phyloP scores from a whole-genome alignment of 1,140 invertebrate genomes.

The Aphelinus certus region DNA sequence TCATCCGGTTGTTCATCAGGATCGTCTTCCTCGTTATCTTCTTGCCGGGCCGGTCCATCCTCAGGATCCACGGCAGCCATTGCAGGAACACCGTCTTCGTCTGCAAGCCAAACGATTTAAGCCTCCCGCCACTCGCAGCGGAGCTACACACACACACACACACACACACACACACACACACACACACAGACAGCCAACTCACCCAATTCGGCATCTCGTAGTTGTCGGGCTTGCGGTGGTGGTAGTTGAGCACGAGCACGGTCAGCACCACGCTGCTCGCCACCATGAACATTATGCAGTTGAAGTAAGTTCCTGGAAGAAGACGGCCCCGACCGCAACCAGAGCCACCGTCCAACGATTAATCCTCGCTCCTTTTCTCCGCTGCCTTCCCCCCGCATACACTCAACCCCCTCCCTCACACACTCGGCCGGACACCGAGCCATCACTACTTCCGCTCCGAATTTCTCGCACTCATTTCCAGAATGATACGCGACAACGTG shows the following conservation, averaged over 20 bases:
- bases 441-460: no score
- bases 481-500: no score
- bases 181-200: slow-evolving; percentile 54
- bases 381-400: no score
- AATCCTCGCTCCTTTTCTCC: slow-evolving; percentile 41
- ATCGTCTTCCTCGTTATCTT: slow-evolving; percentile 93
- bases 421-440: no score
- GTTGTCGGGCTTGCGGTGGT: slow-evolving; percentile 95
- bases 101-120: slow-evolving; percentile 63
- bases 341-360: slow-evolving; percentile 53
- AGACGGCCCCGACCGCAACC: background rate
- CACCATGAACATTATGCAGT: slow-evolving; percentile 99
- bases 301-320: slow-evolving; percentile 95
- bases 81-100: slow-evolving; percentile 92
- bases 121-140: background rate
- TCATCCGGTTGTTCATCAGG: slow-evolving; percentile 86
- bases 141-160: background rate
- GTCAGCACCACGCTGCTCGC: slow-evolving; percentile 98
- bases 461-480: no score
- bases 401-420: no score
- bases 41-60: slow-evolving; percentile 93
- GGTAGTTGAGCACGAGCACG: slow-evolving; percentile 97
- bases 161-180: background rate
- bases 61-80: slow-evolving; percentile 95
- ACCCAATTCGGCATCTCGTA: slow-evolving; percentile 98